phyloP scores from a whole-genome alignment of 2,113 vertebrate species.

The Macroglossus sobrinus region DNA sequence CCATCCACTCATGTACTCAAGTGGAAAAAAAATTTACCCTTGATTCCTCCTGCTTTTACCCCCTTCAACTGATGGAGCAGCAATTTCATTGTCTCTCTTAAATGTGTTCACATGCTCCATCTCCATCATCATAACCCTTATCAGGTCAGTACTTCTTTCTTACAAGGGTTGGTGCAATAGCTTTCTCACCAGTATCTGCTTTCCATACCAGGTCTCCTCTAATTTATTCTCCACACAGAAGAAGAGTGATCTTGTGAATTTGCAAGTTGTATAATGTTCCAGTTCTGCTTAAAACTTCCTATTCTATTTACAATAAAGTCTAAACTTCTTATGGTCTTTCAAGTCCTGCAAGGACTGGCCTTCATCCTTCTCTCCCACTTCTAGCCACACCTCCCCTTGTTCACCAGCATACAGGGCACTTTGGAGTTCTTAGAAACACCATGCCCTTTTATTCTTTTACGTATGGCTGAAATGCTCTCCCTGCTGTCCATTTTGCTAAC shows the following conservation, averaged over 20 bases:
- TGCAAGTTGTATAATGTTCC: neutral
- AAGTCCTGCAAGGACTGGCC: neutral
- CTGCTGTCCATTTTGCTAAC: neutral
- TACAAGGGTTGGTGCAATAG: too few relatives aligned
- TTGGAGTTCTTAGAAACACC: neutral
- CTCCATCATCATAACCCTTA: neutral
- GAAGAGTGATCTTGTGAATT: neutral
- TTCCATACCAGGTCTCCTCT: neutral
- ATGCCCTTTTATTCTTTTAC: neutral
- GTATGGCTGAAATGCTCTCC: neutral
- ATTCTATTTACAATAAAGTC: neutral
- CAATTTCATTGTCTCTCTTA: accelerated
- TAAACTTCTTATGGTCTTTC: neutral
- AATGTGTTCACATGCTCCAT: accelerated
- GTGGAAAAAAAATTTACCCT: neutral
- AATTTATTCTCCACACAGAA: neutral
- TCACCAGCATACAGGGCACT: neutral
- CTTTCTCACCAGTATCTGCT: neutral
- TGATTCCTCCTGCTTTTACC: too few relatives aligned
- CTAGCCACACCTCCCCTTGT: neutral
- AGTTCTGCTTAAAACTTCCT: neutral
- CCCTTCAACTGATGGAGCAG: accelerated
- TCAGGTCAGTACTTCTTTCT: accelerated
- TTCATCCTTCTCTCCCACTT: neutral
- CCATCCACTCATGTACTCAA: neutral